A percentile compares a stretch with the other conserved stretches of the same genome.
phyloP scores from a whole-genome alignment of 2,113 vertebrate genomes.

The Oreotrochilus melanogaster region DNA sequence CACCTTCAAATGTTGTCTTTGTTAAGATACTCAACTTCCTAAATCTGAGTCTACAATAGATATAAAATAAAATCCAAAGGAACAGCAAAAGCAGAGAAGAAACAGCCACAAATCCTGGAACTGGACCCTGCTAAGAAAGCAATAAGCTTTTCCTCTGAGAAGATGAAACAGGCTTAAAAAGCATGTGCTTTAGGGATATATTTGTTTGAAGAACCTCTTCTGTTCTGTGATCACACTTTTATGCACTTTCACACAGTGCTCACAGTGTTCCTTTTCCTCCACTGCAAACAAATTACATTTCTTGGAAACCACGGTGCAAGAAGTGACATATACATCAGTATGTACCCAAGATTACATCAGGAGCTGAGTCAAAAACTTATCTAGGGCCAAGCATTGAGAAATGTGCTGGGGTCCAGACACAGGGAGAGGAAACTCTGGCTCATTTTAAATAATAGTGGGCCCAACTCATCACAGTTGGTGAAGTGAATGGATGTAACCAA shows the following conservation, averaged over 20 bases:
- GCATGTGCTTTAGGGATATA: fast-evolving
- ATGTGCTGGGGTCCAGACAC: background rate
- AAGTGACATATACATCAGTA: background rate
- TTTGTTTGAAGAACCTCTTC: background rate
- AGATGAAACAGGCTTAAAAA: background rate
- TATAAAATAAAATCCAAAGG: background rate
- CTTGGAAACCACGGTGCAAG: fast-evolving
- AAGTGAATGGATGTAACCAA: background rate
- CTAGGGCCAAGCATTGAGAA: too few species aligned
- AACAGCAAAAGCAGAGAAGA: background rate
- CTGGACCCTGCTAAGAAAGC: background rate
- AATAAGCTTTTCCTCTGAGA: background rate
- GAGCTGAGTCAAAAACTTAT: background rate
- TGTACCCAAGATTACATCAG: background rate
- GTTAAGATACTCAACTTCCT: background rate
- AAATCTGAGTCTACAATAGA: background rate
- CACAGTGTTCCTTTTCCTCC: background rate
- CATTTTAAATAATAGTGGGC: background rate
- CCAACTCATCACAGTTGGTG: background rate
- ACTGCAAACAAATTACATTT: background rate
- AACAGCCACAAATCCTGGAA: background rate
- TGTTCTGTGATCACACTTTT: too few species aligned
- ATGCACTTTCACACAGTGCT: background rate
- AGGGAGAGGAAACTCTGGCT: background rate
- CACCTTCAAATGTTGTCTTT: background rate